Evolutionary conservation across 2,113 vertebrate genomes (phyloP).

Genomic region (Isurus oxyrinchus): DNA sequence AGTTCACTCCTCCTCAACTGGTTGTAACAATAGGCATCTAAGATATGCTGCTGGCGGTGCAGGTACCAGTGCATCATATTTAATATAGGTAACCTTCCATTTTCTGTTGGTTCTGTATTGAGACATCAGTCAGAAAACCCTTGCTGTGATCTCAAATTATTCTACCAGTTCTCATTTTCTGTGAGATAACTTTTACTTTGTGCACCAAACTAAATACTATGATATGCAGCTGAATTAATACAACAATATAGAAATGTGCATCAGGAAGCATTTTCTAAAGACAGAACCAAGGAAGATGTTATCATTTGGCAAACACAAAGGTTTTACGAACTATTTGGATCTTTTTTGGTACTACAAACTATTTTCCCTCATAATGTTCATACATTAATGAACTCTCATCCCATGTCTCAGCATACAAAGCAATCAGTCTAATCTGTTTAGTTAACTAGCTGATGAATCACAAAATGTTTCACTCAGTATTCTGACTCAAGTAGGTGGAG

Average conservation of each 20-base stretch:
- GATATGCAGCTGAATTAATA: not conserved
- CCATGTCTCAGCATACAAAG: not conserved
- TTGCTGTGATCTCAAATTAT: not conserved
- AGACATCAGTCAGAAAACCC: not conserved
- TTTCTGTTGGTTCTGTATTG: not conserved
- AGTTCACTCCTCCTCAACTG: too few relatives aligned
- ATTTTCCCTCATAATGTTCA: not conserved
- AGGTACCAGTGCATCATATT: not conserved
- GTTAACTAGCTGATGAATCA: not conserved
- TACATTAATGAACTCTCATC: not conserved
- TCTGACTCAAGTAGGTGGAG: too few relatives aligned
- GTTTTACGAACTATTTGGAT: not conserved
- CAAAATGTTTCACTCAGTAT: not conserved
- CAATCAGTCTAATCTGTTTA: not conserved
- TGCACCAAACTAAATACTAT: not conserved
- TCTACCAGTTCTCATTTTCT: not conserved
- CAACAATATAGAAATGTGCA: not conserved
- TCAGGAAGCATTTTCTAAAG: not conserved
- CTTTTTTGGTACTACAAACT: not conserved
- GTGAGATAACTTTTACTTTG: not conserved
- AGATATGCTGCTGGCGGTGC: not conserved
- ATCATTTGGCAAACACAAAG: not conserved
- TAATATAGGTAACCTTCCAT: not conserved
- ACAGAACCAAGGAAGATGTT: not conserved
- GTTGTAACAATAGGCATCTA: not conserved